Conservation (phyloP, 2,113 vertebrate species). For the Tenrec ecaudatus region DNA sequence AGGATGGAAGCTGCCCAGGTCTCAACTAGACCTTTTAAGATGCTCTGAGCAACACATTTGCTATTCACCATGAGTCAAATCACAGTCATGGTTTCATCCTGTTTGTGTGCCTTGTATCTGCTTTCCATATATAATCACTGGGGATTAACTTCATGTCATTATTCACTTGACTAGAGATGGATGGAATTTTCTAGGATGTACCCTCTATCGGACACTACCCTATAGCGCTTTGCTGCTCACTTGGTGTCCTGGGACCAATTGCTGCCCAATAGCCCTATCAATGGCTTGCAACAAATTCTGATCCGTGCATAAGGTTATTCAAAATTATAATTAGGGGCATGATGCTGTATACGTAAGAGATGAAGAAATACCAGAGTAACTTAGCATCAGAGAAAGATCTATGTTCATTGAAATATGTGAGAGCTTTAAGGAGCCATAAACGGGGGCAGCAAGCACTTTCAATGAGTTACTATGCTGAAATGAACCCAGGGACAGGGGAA, state of each 20-base stretch:
- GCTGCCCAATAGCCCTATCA: neutral
- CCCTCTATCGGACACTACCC: neutral
- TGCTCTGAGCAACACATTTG: neutral
- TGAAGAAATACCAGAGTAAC: neutral
- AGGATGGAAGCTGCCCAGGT: neutral
- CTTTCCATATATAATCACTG: neutral
- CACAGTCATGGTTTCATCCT: neutral
- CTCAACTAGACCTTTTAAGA: neutral
- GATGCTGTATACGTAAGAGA: neutral
- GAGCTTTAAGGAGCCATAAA: neutral
- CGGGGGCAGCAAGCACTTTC: neutral
- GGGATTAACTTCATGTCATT: neutral
- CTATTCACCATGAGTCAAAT: neutral
- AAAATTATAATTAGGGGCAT: neutral
- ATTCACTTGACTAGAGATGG: neutral
- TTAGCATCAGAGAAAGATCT: constrained; percentile 16
- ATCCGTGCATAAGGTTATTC: neutral
- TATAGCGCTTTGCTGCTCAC: fast-evolving
- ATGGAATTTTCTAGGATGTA: neutral
- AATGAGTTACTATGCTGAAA: neutral
- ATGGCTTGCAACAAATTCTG: neutral
- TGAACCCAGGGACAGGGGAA: neutral
- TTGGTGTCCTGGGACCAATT: no score
- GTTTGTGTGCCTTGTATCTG: neutral
- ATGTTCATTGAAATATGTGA: neutral